A percentile compares a stretch with the other conserved stretches of the same genome.
These are phyloP conservation scores for Gobiocypris rarus DNA, from an alignment of 2,113 vertebrate species.

Conservation along the genomic window DNA sequence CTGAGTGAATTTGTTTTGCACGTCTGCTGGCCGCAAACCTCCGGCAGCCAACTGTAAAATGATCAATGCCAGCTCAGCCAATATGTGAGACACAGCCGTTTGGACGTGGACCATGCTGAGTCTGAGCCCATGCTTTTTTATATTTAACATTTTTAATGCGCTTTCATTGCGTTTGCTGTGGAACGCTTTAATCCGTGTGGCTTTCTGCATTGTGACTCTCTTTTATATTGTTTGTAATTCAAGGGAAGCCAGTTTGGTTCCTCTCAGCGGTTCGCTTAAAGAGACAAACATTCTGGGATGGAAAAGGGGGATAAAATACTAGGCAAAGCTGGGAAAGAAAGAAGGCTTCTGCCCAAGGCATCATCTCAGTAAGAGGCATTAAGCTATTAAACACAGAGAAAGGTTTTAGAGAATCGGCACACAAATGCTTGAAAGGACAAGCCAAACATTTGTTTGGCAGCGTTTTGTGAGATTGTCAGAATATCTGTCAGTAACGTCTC, in stretches of 20 bases:
- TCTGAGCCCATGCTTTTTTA: constrained; percentile 43
- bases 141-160: constrained; percentile 32
- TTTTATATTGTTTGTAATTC: background rate
- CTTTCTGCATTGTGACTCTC: constrained; percentile 15
- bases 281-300: constrained; percentile 33
- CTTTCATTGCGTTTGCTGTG: background rate
- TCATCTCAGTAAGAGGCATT: constrained; percentile 61
- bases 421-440: constrained; percentile 52
- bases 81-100: constrained; percentile 43
- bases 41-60: constrained; percentile 52
- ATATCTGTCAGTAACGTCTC: constrained; percentile 66
- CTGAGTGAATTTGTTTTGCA: constrained; percentile 49
- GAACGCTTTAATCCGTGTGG: background rate
- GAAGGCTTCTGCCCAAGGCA: constrained; percentile 51
- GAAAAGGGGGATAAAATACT: constrained; percentile 12
- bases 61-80: constrained; percentile 39
- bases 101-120: constrained; percentile 36
- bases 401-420: constrained; percentile 49
- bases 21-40: constrained; percentile 33
- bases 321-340: constrained; percentile 50
- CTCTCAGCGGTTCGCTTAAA: constrained; percentile 17
- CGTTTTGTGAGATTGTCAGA: constrained; percentile 63
- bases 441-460: constrained; percentile 45
- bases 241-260: constrained; percentile 15
- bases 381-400: constrained; percentile 66